These are phyloP conservation scores for Orientallactaga bullata DNA, from an alignment of 2,113 vertebrate species.

Conservation along the genomic window DNA sequence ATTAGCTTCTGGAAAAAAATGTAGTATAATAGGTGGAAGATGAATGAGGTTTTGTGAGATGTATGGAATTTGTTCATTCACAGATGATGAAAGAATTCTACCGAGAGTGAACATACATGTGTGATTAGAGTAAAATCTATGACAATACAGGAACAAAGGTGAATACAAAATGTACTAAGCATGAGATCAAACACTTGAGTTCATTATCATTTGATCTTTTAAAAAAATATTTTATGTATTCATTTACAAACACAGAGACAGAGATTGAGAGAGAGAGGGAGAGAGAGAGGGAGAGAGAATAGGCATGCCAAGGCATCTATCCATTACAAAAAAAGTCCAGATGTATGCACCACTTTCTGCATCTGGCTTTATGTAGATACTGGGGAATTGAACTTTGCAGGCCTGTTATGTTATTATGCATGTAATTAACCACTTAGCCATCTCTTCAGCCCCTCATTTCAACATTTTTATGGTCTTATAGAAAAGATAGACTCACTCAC, in stretches of 20 bases:
- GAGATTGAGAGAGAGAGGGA: too few species aligned
- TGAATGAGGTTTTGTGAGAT: not conserved
- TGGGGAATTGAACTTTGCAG: too few species aligned
- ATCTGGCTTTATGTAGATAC: too few species aligned
- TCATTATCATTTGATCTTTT: slow-evolving; percentile 44
- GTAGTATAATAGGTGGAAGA: not conserved
- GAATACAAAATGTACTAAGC: not conserved
- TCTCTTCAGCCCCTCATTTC: too few species aligned
- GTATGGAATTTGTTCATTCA: not conserved
- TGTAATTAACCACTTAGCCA: too few species aligned
- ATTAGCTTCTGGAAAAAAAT: not conserved
- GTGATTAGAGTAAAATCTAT: not conserved
- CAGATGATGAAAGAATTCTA: not conserved
- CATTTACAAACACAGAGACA: too few species aligned
- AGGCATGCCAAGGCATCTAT: too few species aligned
- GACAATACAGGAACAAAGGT: not conserved
- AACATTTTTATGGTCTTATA: slow-evolving; percentile 24
- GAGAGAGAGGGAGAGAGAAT: too few species aligned
- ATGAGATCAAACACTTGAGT: slow-evolving; percentile 14
- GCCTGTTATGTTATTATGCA: too few species aligned
- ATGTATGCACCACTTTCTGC: too few species aligned
- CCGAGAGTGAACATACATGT: not conserved
- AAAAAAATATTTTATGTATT: too few species aligned
- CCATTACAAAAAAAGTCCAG: too few species aligned
- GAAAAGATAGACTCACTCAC: slow-evolving; percentile 52